A percentile compares a stretch with the other conserved stretches of the same genome.
Conservation (phyloP, 2,888 invertebrate genomes). For the Cataglyphis albicans region DNA sequence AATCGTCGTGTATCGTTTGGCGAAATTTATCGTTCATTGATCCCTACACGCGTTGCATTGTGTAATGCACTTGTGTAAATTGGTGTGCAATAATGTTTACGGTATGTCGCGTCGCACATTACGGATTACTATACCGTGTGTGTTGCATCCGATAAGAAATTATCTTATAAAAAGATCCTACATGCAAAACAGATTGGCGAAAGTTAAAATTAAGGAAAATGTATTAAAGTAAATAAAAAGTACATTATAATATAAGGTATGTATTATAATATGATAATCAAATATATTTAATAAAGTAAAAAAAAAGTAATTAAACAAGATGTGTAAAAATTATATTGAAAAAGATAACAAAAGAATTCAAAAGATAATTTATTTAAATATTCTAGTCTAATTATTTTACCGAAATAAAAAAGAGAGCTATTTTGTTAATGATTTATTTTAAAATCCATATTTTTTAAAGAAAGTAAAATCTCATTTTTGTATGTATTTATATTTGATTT, state of each 20-base stretch:
- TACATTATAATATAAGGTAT: neutral
- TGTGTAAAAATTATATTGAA: neutral
- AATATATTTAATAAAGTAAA: neutral
- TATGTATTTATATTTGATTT: neutral
- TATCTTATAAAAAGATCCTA: neutral
- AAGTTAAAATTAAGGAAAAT: neutral
- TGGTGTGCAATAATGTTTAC: constrained; percentile 8
- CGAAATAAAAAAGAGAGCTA: neutral
- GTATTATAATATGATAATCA: neutral
- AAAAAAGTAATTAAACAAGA: neutral
- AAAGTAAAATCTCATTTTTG: neutral
- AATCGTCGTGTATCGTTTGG: neutral
- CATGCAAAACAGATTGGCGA: neutral
- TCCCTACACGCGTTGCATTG: neutral
- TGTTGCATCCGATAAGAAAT: neutral
- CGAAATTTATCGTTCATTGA: constrained; percentile 48
- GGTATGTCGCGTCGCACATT: constrained; percentile 22
- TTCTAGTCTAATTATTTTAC: neutral
- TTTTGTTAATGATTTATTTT: neutral
- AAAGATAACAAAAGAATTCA: neutral
- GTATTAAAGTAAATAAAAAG: neutral
- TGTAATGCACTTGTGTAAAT: constrained; percentile 24
- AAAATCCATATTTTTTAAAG: neutral
- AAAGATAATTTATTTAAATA: neutral
- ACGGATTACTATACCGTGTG: neutral